Conservation (phyloP, 2,113 vertebrate genomes). For the Colius striatus region DNA sequence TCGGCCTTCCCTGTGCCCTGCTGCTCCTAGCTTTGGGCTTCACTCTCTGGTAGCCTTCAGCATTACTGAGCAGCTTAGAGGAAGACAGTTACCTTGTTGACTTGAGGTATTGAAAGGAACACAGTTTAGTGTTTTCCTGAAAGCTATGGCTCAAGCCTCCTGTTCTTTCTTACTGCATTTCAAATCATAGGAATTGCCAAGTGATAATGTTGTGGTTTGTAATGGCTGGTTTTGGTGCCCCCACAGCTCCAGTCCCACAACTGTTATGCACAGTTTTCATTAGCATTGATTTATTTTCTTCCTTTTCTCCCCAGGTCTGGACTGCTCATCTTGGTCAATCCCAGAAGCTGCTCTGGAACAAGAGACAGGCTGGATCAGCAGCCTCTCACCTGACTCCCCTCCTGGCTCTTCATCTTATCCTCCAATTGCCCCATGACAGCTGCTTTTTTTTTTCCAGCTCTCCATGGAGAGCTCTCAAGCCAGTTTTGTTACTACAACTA, state of each 20-base stretch:
- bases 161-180: not conserved
- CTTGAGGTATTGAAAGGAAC: not conserved
- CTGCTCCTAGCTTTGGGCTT: not conserved
- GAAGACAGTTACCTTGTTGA: not conserved
- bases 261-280: not conserved
- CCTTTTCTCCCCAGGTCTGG: not conserved
- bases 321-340: not conserved
- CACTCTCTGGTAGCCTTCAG: too few species aligned
- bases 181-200: not conserved
- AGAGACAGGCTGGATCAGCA: not conserved
- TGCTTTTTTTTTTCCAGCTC: not conserved
- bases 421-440: not conserved
- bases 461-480: not conserved
- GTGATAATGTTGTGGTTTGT: not conserved
- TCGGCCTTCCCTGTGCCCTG: not conserved
- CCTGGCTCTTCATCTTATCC: not conserved
- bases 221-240: not conserved
- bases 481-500: not conserved
- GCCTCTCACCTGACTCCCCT: too few species aligned
- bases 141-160: not conserved
- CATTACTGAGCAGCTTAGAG: not conserved
- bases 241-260: not conserved
- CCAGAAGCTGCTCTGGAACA: not conserved
- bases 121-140: not conserved
- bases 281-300: fast-evolving